Evolutionary conservation across 64 coral and sea anemone genomes (phyloP).

Genomic region (Actinia equina): DNA sequence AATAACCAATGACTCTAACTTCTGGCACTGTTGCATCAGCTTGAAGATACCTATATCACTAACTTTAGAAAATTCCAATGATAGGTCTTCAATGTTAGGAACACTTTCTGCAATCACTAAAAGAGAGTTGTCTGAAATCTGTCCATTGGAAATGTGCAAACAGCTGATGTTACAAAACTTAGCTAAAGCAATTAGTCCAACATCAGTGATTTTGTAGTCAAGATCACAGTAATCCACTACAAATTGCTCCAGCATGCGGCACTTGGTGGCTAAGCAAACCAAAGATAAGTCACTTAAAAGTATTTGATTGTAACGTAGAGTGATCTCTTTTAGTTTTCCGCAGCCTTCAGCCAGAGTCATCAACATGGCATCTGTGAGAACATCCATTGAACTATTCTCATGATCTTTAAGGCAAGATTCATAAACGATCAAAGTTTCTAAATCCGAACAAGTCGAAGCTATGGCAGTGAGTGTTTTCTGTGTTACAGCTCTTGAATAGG

Average conservation of each 20-base stretch:
- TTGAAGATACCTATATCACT: slow-evolving; percentile 81
- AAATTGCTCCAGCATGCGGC: slow-evolving; percentile 65
- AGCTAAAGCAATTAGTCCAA: slow-evolving; percentile 76
- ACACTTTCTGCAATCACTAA: slow-evolving; percentile 66
- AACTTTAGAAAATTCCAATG: slow-evolving; percentile 81
- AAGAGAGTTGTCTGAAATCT: slow-evolving; percentile 75
- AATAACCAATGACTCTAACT: slow-evolving; percentile 64
- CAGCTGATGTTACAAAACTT: slow-evolving; percentile 76
- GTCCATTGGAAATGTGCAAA: slow-evolving; percentile 80
- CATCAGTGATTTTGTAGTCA: slow-evolving; percentile 75
- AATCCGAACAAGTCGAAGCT: slow-evolving; percentile 50
- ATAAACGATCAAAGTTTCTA: slow-evolving; percentile 80
- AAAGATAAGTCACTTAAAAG: slow-evolving; percentile 70
- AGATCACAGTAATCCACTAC: slow-evolving; percentile 87
- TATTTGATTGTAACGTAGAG: slow-evolving; percentile 85
- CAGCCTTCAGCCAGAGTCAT: slow-evolving; percentile 67
- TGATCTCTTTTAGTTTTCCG: slow-evolving; percentile 56
- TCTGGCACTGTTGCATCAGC: slow-evolving; percentile 77
- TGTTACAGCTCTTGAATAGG: slow-evolving; percentile 81
- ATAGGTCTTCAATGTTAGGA: slow-evolving; percentile 73
- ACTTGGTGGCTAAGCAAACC: slow-evolving; percentile 61
- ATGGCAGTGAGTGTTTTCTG: slow-evolving; percentile 50
- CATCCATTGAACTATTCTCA: slow-evolving; percentile 57
- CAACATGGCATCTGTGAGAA: slow-evolving; percentile 83
- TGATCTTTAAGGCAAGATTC: slow-evolving; percentile 83